Percentiles rank a stretch among this genome's conserved stretches.
Evolutionary conservation across 2,888 invertebrate species (phyloP).

Genomic region (Agrotis segetum): DNA sequence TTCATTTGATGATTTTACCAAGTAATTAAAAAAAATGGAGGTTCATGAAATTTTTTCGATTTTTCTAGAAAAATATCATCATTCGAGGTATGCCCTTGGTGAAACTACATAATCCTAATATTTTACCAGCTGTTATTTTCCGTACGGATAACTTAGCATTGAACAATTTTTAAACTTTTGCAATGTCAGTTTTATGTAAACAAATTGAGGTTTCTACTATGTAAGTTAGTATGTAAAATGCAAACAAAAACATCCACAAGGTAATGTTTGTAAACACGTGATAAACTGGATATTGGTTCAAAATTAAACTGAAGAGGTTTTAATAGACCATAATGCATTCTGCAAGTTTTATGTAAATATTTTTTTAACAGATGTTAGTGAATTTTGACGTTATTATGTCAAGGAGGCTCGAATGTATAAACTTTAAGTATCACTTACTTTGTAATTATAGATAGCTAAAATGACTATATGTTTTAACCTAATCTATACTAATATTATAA

Average conservation of each 20-base stretch:
- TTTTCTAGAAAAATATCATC: not conserved
- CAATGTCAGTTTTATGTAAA: slow-evolving; percentile 72
- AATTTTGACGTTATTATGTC: slow-evolving; percentile 3
- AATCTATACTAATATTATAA: no score
- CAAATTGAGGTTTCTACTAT: slow-evolving; percentile 63
- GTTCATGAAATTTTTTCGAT: not conserved
- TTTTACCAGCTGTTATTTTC: slow-evolving; percentile 32
- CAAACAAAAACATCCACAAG: slow-evolving; percentile 73
- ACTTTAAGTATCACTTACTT: not conserved
- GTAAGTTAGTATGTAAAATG: slow-evolving; percentile 68
- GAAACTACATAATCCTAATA: slow-evolving; percentile 29
- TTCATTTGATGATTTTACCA: no score
- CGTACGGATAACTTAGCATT: slow-evolving; percentile 55
- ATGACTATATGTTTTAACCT: no score
- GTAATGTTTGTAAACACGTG: slow-evolving; percentile 63
- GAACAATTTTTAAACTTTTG: slow-evolving; percentile 60
- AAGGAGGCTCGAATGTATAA: slow-evolving; percentile 3
- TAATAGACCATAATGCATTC: slow-evolving; percentile 16
- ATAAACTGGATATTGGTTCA: slow-evolving; percentile 52
- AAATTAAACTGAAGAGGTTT: slow-evolving; percentile 25
- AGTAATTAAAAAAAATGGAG: no score
- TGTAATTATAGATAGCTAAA: not conserved
- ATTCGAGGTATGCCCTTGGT: slow-evolving; percentile 13
- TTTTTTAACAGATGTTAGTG: slow-evolving; percentile 14
- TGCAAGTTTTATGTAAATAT: slow-evolving; percentile 16